These are phyloP conservation scores for Nephrotoma appendiculata DNA, from an alignment of 2,888 invertebrate species.

Conservation along the genomic window DNA sequence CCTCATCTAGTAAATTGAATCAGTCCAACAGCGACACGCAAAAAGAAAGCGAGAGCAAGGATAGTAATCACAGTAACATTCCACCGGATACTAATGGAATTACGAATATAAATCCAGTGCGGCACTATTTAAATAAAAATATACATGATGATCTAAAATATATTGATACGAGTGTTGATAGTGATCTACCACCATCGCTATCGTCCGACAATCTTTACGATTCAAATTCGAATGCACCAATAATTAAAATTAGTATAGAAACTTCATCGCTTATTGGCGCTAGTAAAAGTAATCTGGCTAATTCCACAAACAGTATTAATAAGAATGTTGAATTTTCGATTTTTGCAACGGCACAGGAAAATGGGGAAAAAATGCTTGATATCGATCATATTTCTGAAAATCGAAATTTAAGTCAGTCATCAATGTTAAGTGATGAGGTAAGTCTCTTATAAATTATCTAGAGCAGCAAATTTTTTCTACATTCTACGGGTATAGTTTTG, in stretches of 20 bases:
- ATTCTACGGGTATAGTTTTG: too few species aligned
- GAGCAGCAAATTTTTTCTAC: too few species aligned
- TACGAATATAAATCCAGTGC: conserved; percentile 17
- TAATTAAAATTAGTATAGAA: not conserved
- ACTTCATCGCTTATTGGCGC: not conserved
- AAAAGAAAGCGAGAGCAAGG: not conserved
- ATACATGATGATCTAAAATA: conserved; percentile 24
- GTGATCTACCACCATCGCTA: conserved; percentile 18
- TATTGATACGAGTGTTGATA: conserved; percentile 27
- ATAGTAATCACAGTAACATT: not conserved
- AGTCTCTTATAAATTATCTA: not conserved
- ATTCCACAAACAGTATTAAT: conserved; percentile 5
- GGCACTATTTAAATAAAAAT: not conserved
- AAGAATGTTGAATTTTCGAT: conserved; percentile 7
- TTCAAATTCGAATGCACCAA: not conserved
- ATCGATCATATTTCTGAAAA: not conserved
- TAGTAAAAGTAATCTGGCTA: not conserved
- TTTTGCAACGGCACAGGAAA: not conserved
- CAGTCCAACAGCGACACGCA: not conserved
- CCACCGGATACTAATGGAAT: conserved; percentile 10
- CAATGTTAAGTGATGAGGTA: not conserved
- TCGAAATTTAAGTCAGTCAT: not conserved
- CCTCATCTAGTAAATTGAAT: not conserved
- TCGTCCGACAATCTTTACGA: conserved; percentile 1
- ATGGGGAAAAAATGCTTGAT: not conserved